Base-by-base conservation (phyloP, 2,888 invertebrate genomes). In the Atrina japonica region DNA sequence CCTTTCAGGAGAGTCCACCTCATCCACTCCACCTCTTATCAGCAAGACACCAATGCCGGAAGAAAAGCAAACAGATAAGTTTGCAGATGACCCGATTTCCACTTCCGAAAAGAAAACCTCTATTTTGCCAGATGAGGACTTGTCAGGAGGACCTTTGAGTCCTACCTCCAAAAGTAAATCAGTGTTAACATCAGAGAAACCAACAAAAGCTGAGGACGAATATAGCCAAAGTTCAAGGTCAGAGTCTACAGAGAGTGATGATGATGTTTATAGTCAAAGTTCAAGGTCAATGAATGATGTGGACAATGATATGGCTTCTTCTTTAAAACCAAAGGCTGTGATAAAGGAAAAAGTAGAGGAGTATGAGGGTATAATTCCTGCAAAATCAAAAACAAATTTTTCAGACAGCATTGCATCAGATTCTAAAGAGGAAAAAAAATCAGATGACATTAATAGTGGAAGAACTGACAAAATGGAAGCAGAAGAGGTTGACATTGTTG, bases 351-450 rank as follows among this genome's bases (percentile, higher is more conserved):
- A n/a, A n/a, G 63, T 65, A 47, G 71, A 80, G 47, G 77, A 73
- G 30, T 66, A 72, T 3, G 76, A 74, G 43, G 81, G 81, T 65
- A 68, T 83, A 2, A 81, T 83, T 76, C 63, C 76, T 16, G 63
- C 79, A 1, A 70, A 67, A 53, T 49, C 81, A 7, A 63, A 56
- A 25, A 35, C 73, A 25, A 60, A 76, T 35, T 21, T 41, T 47
- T 40, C 35, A n/a, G 52, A 58, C 16, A 45, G 55, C 5, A 50
- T 27, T 23, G 18, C 53, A 11, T 43, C 25, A 50, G 27, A 18
- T 52, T 16, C 49, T 43, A 52, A 64, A 64, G 29, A 27, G 11
- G 53, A 40, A 61, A 14, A n/a, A 16, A 30, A 49, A 21, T 25
- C 58, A 29, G 21, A n/a, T 23, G 18, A 43, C 3, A 35, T 11